Percentiles rank a stretch among this genome's conserved stretches.
Conservation (phyloP, 2,113 vertebrate genomes). For the Taurulus bubalis region DNA sequence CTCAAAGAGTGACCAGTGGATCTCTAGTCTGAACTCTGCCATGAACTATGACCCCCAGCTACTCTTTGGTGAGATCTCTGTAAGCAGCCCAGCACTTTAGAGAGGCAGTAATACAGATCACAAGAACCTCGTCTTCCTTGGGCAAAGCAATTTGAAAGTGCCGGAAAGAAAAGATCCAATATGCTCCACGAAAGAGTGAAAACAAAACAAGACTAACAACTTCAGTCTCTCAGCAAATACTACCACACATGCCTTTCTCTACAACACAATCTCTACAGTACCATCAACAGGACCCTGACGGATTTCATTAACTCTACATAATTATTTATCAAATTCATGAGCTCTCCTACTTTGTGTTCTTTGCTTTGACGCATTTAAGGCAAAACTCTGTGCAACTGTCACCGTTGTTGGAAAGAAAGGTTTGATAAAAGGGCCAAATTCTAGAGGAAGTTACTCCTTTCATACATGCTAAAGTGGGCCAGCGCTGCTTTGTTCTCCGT, state of each 20-base stretch:
- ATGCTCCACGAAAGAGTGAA: background rate
- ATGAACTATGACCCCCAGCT: slow-evolving; percentile 69
- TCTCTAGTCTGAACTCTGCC: slow-evolving; percentile 71
- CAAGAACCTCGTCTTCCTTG: slow-evolving; percentile 11
- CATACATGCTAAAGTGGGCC: slow-evolving; percentile 68
- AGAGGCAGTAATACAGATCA: slow-evolving; percentile 16
- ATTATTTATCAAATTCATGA: slow-evolving; percentile 36
- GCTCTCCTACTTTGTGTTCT: slow-evolving; percentile 28
- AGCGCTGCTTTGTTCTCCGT: slow-evolving; percentile 64
- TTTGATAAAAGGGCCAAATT: slow-evolving; percentile 63
- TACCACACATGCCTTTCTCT: background rate
- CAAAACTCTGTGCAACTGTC: slow-evolving; percentile 51
- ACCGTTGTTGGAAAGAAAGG: slow-evolving; percentile 44
- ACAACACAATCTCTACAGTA: background rate
- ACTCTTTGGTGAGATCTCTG: slow-evolving; percentile 42
- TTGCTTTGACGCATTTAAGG: slow-evolving; percentile 52
- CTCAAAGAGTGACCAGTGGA: slow-evolving; percentile 71
- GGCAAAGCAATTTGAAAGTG: slow-evolving; percentile 16
- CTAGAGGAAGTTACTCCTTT: slow-evolving; percentile 74
- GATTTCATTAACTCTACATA: slow-evolving; percentile 20
- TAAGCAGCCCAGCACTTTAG: slow-evolving; percentile 27
- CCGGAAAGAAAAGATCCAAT: background rate
- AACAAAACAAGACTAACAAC: background rate
- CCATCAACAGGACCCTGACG: background rate
- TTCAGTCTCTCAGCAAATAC: slow-evolving; percentile 6